These are phyloP conservation scores for Diarsia brunnea DNA, from an alignment of 2,888 invertebrate genomes.

Conservation along the genomic window DNA sequence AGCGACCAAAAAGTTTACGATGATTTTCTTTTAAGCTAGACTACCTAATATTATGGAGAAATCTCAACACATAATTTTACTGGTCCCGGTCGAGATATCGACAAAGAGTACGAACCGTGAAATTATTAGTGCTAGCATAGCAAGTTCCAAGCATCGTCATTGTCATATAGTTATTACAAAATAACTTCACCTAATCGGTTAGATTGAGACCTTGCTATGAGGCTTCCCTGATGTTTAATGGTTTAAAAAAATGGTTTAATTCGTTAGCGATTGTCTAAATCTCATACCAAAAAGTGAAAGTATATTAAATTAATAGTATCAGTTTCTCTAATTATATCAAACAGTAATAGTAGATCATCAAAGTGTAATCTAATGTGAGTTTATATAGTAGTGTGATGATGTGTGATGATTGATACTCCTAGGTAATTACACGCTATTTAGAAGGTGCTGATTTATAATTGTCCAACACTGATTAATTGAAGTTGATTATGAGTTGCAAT, in stretches of 20 bases:
- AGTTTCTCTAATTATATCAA: slow-evolving; percentile 35
- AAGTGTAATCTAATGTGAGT: slow-evolving; percentile 28
- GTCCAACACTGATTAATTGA: slow-evolving; percentile 27
- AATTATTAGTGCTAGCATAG: too few relatives aligned
- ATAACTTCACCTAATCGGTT: too few relatives aligned
- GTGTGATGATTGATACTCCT: slow-evolving; percentile 25
- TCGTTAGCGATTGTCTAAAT: not conserved
- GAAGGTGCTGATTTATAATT: slow-evolving; percentile 43
- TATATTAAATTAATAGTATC: slow-evolving; percentile 21
- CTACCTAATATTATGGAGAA: not conserved
- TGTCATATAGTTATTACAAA: too few relatives aligned
- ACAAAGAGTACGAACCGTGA: not conserved
- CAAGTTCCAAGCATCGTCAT: too few relatives aligned
- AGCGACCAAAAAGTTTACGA: slow-evolving; percentile 32
- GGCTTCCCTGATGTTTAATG: too few relatives aligned
- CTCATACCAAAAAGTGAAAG: slow-evolving; percentile 25
- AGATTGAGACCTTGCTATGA: too few relatives aligned
- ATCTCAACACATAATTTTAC: not conserved
- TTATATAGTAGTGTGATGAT: slow-evolving; percentile 2
- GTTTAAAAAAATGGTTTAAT: not conserved
- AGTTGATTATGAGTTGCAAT: not conserved
- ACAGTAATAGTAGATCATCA: slow-evolving; percentile 30
- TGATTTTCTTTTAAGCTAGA: slow-evolving; percentile 25
- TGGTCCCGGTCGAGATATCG: not conserved
- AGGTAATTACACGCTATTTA: slow-evolving; percentile 23